Percentiles rank a stretch among this genome's conserved stretches.
Evolutionary conservation across 2,797 vertebrate genomes (phyloP).

Genomic region (Bovichtus variegatus): DNA sequence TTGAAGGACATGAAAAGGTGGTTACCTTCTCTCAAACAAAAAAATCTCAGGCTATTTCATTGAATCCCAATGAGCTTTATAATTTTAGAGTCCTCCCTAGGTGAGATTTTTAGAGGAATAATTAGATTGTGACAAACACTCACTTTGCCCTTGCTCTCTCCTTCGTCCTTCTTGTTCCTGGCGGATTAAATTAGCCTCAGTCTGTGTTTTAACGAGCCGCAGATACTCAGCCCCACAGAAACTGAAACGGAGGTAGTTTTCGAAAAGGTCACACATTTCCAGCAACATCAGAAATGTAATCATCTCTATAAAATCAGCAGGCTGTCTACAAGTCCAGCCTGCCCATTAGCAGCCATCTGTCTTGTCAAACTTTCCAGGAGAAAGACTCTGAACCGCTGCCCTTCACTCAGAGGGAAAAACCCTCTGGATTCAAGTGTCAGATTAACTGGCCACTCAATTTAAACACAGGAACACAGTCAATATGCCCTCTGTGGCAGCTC

Average conservation of each 20-base stretch:
- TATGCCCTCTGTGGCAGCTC: constrained; percentile 52
- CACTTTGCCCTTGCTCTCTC: background rate
- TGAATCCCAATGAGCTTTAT: background rate
- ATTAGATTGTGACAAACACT: background rate
- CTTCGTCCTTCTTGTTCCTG: background rate
- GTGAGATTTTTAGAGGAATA: constrained; percentile 7
- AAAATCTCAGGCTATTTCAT: background rate
- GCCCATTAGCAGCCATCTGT: constrained; percentile 37
- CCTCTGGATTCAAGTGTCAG: constrained; percentile 37
- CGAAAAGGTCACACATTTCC: background rate
- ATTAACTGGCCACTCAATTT: constrained; percentile 52
- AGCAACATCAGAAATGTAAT: constrained; percentile 19
- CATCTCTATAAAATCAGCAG: constrained; percentile 19
- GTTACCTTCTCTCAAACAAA: background rate
- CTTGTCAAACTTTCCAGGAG: constrained; percentile 36
- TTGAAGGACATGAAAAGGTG: background rate
- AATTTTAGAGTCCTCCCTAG: background rate
- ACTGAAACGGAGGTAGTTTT: background rate
- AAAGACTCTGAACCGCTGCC: constrained; percentile 23
- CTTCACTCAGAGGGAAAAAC: constrained; percentile 28
- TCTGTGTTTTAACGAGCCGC: constrained; percentile 8
- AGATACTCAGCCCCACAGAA: background rate
- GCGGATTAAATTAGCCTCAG: constrained; percentile 9
- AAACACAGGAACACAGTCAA: constrained; percentile 48
- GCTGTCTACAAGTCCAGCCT: background rate